These are phyloP conservation scores for Orius laevigatus DNA, from an alignment of 1,140 invertebrate species.

Conservation along the genomic window DNA sequence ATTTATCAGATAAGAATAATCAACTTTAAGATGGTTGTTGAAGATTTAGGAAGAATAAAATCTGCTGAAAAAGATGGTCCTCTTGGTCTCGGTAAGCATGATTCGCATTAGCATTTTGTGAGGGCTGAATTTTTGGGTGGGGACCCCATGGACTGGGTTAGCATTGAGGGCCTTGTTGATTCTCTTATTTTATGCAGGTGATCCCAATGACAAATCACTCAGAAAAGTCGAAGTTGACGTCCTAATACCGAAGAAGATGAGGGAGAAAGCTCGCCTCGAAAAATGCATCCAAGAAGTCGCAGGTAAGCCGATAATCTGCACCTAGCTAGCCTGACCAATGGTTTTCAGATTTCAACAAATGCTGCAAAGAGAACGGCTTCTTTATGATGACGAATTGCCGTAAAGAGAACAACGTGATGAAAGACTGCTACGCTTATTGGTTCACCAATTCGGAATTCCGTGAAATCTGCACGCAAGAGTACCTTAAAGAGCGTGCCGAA, in stretches of 20 bases:
- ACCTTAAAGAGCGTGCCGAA: conserved; percentile 62
- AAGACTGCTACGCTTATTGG: conserved; percentile 55
- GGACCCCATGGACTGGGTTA: too few species aligned
- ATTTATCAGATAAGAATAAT: too few species aligned
- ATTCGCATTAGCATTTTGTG: too few species aligned
- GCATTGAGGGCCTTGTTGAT: background rate
- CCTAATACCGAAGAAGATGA: conserved; percentile 67
- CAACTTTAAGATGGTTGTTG: too few species aligned
- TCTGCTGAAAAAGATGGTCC: too few species aligned
- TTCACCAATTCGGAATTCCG: conserved; percentile 58
- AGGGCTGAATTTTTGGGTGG: too few species aligned
- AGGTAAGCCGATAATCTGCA: conserved; percentile 26
- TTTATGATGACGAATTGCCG: conserved; percentile 57
- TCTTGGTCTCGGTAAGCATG: too few species aligned
- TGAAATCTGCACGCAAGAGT: conserved; percentile 54
- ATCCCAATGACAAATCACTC: conserved; percentile 63
- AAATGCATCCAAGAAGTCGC: conserved; percentile 56
- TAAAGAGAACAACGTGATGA: conserved; percentile 46
- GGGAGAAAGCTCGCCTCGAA: conserved; percentile 55
- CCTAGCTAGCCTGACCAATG: background rate
- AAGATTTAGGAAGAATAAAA: too few species aligned
- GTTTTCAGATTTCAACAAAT: conserved; percentile 48
- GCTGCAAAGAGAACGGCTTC: conserved; percentile 50
- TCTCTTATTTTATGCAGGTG: conserved; percentile 56
- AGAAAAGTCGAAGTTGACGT: conserved; percentile 72